A percentile compares a stretch with the other conserved stretches of the same genome.
Evolutionary conservation across 2,113 vertebrate species (phyloP).

Genomic region (Oenanthe oenanthe): DNA sequence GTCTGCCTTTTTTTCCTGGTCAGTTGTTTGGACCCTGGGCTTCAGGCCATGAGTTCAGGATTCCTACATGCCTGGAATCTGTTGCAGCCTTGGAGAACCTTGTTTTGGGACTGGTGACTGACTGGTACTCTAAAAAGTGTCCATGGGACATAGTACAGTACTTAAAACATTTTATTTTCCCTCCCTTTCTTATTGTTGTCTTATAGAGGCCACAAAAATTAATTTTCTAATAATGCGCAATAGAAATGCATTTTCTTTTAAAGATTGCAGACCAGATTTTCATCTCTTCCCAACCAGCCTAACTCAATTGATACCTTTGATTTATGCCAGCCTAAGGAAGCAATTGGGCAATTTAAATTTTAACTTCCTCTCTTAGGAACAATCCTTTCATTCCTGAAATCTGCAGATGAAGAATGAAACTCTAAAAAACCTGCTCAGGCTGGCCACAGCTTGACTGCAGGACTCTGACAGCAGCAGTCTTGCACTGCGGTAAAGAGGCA

Average conservation of each 20-base stretch:
- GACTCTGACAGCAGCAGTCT: constrained; percentile 29
- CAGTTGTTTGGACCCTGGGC: background rate
- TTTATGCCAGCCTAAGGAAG: constrained; percentile 37
- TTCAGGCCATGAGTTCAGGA: background rate
- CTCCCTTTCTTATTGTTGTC: background rate
- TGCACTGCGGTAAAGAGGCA: constrained; percentile 24
- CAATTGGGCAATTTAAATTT: constrained; percentile 57
- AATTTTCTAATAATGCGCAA: constrained; percentile 14
- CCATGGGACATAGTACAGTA: background rate
- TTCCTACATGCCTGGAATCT: background rate
- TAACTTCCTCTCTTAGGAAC: constrained; percentile 59
- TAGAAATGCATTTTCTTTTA: constrained; percentile 21
- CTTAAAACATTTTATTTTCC: background rate
- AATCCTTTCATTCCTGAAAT: constrained; percentile 28
- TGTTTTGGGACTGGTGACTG: background rate
- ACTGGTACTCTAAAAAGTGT: background rate
- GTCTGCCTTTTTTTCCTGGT: background rate
- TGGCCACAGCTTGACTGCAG: background rate
- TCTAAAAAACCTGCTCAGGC: constrained; percentile 40
- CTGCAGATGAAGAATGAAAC: constrained; percentile 58
- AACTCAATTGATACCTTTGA: constrained; percentile 34
- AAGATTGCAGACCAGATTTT: constrained; percentile 14
- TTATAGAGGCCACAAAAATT: constrained; percentile 19
- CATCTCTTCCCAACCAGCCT: background rate
- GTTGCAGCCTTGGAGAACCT: background rate